phyloP scores from a whole-genome alignment of 2,113 vertebrate genomes.

The Lepisosteus oculatus region DNA sequence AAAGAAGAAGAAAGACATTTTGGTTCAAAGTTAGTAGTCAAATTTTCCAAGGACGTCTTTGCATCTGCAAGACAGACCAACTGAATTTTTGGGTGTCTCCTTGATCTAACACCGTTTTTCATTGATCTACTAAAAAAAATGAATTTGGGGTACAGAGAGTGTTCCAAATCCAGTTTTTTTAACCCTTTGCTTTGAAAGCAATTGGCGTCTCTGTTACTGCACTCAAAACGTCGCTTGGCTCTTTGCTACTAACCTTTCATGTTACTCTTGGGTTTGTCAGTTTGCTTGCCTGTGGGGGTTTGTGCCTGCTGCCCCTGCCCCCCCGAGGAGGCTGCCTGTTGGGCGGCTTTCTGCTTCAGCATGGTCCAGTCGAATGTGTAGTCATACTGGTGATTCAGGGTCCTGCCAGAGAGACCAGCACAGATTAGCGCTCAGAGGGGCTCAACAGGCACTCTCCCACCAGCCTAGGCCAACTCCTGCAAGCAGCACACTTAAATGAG shows the following conservation, averaged over 20 bases:
- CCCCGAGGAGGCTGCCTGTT: constrained; percentile 97
- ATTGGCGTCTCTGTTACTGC: constrained; percentile 64
- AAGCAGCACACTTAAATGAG: no score
- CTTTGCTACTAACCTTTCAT: constrained; percentile 99
- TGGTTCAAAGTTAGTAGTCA: constrained; percentile 99
- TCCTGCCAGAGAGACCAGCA: constrained; percentile 65
- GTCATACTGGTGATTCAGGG: constrained; percentile 98
- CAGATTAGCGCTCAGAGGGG: constrained; percentile 5
- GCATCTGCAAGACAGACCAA: constrained; percentile 82
- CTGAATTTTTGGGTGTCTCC: constrained; percentile 77
- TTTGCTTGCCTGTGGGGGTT: constrained; percentile 99
- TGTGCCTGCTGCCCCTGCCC: constrained; percentile 98
- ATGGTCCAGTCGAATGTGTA: constrained; percentile 99
- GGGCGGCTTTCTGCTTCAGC: constrained; percentile 99
- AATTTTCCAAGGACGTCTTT: constrained; percentile 99
- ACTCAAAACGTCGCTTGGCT: constrained; percentile 93
- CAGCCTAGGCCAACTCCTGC: no score
- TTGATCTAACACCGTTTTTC: constrained; percentile 77
- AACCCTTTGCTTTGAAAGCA: constrained; percentile 53
- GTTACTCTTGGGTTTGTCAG: constrained; percentile 99
- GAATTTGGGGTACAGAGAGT: constrained; percentile 30
- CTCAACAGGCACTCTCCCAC: no score
- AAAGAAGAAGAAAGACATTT: constrained; percentile 85
- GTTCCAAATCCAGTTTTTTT: constrained; percentile 75
- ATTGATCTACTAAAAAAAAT: constrained; percentile 40